These are phyloP conservation scores for Protobothrops mucrosquamatus DNA, from an alignment of 2,113 vertebrate genomes.

Conservation along the genomic window DNA sequence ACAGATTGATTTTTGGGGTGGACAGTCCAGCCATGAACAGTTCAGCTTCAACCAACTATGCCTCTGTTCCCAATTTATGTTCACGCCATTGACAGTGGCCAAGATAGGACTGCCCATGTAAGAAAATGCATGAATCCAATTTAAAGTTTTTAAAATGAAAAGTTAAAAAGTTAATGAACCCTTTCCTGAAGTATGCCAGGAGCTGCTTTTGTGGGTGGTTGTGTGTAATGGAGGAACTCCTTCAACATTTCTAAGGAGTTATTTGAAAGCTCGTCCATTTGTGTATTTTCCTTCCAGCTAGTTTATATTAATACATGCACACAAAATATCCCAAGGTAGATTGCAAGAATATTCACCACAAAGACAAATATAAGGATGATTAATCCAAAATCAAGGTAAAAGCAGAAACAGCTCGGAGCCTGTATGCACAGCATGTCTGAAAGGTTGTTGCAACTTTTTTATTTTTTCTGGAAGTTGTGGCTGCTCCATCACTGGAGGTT, in stretches of 20 bases:
- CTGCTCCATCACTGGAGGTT: neutral
- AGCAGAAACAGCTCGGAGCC: neutral
- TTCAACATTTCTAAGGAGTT: neutral
- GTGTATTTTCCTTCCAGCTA: constrained; percentile 32
- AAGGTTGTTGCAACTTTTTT: neutral
- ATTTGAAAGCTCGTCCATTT: neutral
- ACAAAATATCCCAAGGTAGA: neutral
- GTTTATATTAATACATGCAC: neutral
- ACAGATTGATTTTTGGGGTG: neutral
- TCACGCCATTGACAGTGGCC: neutral
- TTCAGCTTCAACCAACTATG: neutral
- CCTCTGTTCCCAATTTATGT: neutral
- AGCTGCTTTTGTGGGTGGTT: neutral
- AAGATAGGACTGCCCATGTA: neutral
- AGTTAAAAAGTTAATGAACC: neutral
- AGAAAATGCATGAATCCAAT: neutral
- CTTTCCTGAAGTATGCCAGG: neutral
- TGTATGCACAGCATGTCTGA: neutral
- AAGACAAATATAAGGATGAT: neutral
- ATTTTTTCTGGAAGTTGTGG: neutral
- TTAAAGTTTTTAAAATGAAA: neutral
- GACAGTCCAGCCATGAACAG: neutral
- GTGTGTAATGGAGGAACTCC: neutral
- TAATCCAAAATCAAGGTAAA: neutral
- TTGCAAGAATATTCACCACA: neutral